phyloP scores from a whole-genome alignment of 37 sponge, comb jelly and placozoan species.

The Oscarella lobularis region DNA sequence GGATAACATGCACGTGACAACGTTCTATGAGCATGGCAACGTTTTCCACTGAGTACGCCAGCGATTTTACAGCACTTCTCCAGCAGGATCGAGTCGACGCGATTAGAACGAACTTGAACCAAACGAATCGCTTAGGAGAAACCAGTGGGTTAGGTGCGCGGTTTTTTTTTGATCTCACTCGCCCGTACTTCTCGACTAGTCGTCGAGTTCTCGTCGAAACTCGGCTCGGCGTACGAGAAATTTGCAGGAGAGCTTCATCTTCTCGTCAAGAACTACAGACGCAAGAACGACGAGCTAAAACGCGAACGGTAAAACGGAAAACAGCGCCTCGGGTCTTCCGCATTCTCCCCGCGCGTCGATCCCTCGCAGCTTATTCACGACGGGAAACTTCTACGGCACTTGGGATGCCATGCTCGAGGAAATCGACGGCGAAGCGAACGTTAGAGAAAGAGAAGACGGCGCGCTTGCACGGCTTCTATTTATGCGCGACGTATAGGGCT shows the following conservation, averaged over 20 bases:
- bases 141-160: not conserved
- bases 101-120: not conserved
- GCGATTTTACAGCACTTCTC: not conserved
- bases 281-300: not conserved
- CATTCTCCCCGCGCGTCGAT: not conserved
- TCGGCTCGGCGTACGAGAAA: not conserved
- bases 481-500: not conserved
- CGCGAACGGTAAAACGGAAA: not conserved
- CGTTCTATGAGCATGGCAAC: no score
- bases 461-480: not conserved
- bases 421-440: not conserved
- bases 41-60: no score
- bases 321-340: not conserved
- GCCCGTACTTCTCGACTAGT: no score
- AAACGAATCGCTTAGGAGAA: not conserved
- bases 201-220: not conserved
- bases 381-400: not conserved
- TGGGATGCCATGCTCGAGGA: not conserved
- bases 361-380: not conserved
- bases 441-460: no score
- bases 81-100: not conserved
- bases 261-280: not conserved
- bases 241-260: not conserved
- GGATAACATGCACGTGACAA: no score
- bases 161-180: no score